phyloP scores from a whole-genome alignment of 2,797 vertebrate species.

The Lepilemur septentrionalis region DNA sequence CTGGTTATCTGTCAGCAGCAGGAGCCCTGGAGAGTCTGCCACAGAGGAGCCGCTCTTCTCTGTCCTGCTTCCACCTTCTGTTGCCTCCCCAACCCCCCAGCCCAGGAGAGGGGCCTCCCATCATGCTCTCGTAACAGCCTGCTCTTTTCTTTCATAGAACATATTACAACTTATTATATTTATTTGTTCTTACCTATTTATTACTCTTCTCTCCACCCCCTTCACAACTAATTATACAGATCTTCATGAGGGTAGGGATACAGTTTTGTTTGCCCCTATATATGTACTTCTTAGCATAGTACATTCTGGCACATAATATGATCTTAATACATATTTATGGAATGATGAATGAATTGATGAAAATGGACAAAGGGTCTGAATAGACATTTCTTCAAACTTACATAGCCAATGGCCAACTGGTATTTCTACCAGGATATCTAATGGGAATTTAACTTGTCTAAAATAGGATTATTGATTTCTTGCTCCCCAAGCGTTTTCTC shows the following conservation, averaged over 20 bases:
- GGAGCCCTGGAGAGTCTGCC: not conserved
- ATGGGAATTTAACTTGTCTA: not conserved
- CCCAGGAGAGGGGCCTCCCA: not conserved
- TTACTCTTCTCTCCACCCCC: not conserved
- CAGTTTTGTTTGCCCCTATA: not conserved
- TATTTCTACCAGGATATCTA: not conserved
- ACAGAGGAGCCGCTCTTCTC: not conserved
- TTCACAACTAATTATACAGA: not conserved
- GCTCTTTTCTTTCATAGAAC: not conserved
- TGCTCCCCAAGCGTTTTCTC: not conserved
- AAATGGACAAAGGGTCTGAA: not conserved
- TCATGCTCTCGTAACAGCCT: not conserved
- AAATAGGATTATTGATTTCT: not conserved
- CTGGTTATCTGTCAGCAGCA: not conserved
- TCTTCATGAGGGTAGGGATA: not conserved
- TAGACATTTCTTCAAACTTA: not conserved
- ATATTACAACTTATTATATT: not conserved
- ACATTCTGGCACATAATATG: not conserved
- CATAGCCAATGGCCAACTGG: not conserved
- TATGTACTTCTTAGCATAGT: not conserved
- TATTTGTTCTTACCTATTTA: not conserved
- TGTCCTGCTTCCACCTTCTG: not conserved
- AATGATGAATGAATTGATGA: not conserved
- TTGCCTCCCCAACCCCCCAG: not conserved
- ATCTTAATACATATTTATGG: not conserved